Base-by-base conservation (phyloP, 2,888 invertebrate species). In the Erynnis tages region DNA sequence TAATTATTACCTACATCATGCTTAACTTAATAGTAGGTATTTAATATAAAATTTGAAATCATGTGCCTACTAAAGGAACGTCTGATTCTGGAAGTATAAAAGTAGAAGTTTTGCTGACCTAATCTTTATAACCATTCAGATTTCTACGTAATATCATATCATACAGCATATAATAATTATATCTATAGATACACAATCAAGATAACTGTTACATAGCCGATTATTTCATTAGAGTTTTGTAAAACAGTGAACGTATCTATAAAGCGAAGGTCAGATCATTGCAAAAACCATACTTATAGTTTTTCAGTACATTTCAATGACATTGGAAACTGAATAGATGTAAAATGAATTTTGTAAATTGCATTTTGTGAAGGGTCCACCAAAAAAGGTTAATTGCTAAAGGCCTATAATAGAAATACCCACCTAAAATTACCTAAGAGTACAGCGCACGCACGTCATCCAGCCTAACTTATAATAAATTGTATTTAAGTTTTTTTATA, bases 261-360 rank as follows among this genome's bases (percentile, higher is more conserved):
- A 46, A 47, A 25, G 59, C 65, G 72, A 78, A 79, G 77, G 80
- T 65, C 73, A 65, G 27, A 19, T 60, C 54, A 62, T 57, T 41
- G 21, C 50, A 54, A 56, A 53, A 62, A 65, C 67, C 62, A n/a
- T n/a, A n/a, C n/a, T 62, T 64, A 69, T 59, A 21, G 61, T 74
- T 75, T 74, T 76, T 72, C 66, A 66, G 57, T 54, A 55, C 54
- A 66, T 67, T 73, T 69, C 67, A 76, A 72, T 74, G 76, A 70
- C 82, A 82, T 76, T 82, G 75, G 74, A 71, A 71, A 62, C 63
- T 59, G 57, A 66, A 61, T 58, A 61, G 50, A 54, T 54, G 54
- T 59, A 54, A 55, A 60, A 56, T 40, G 30, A 23, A 49, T 55
- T 56, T 53, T 50, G 55, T 47, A 27, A 53, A 55, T 53, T 43